These are phyloP conservation scores for Aphidoletes aphidimyza DNA, from an alignment of 2,888 invertebrate genomes.

Conservation along the genomic window DNA sequence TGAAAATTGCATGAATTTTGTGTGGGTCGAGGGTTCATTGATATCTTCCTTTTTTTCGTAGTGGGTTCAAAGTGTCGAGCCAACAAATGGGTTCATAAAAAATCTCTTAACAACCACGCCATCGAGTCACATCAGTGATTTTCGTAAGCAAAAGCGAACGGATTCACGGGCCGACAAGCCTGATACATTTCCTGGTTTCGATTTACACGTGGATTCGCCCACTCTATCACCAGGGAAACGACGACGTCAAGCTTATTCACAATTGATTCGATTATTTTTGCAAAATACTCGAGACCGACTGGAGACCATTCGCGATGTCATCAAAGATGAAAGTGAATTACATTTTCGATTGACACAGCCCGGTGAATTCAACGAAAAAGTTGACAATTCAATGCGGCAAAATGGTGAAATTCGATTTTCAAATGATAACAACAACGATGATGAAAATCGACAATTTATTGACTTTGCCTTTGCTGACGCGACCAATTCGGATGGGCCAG, in stretches of 20 bases:
- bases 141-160: slow-evolving; percentile 57
- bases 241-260: slow-evolving; percentile 55
- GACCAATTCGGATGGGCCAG: neutral
- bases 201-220: slow-evolving; percentile 55
- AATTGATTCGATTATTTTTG: slow-evolving; percentile 55
- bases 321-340: slow-evolving; percentile 53
- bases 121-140: slow-evolving; percentile 57
- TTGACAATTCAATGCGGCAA: neutral
- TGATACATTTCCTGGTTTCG: slow-evolving; percentile 55
- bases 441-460: slow-evolving; percentile 27
- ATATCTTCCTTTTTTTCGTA: neutral
- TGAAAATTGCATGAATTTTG: neutral
- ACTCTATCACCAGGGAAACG: slow-evolving; percentile 56
- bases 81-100: slow-evolving; percentile 3
- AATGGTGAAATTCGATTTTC: neutral
- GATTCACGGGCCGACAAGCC: slow-evolving; percentile 58
- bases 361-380: no score
- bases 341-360: neutral
- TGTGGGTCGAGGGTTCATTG: no score
- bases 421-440: neutral
- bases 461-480: slow-evolving; percentile 33
- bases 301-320: slow-evolving; percentile 54
- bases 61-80: neutral
- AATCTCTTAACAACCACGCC: slow-evolving; percentile 17
- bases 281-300: slow-evolving; percentile 56